Conservation (phyloP, 92 coral and sea anemone species). For the Epizoanthus scotinus region DNA sequence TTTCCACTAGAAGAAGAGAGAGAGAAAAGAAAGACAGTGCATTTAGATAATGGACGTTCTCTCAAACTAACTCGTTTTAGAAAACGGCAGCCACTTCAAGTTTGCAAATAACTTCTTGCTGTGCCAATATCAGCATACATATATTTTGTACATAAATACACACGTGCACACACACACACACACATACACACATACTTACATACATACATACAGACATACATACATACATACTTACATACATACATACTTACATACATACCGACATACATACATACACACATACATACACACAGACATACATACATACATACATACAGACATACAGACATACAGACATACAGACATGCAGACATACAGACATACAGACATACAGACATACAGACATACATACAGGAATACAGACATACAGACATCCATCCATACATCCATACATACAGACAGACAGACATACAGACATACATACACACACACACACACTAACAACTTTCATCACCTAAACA, state of each 20-base stretch:
- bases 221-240: neutral
- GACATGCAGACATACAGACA: neutral
- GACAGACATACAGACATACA: neutral
- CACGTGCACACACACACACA: neutral
- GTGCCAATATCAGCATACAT: neutral
- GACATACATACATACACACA: too few species aligned
- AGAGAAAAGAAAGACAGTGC: slow-evolving; percentile 32
- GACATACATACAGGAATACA: neutral
- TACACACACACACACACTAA: too few species aligned
- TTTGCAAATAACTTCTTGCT: neutral
- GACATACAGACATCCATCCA: neutral
- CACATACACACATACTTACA: neutral
- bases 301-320: too few species aligned
- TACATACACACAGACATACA: too few species aligned
- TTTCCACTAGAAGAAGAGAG: slow-evolving; percentile 44
- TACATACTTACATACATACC: neutral
- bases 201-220: neutral
- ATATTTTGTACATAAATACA: neutral
- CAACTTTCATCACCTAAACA: too few species aligned
- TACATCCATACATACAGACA: neutral
- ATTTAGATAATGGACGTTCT: slow-evolving; percentile 18
- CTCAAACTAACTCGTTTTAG: neutral
- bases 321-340: neutral
- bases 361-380: neutral
- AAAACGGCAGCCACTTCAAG: neutral